These are phyloP conservation scores for Elanoides forficatus DNA, from an alignment of 2,113 vertebrate species.

Conservation along the genomic window DNA sequence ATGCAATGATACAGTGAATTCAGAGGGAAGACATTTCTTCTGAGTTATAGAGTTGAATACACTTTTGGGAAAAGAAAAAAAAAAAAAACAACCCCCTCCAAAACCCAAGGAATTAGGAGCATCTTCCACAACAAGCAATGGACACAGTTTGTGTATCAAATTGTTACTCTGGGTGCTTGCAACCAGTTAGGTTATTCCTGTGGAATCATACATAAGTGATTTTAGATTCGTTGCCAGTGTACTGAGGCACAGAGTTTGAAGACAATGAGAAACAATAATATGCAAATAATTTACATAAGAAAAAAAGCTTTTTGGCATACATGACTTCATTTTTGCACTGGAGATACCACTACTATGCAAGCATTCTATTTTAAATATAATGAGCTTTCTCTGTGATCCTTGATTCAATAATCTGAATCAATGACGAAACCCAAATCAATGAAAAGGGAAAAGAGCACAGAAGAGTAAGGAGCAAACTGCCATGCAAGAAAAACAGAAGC, in stretches of 20 bases:
- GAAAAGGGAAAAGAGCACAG: not conserved
- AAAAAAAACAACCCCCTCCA: rapidly evolving
- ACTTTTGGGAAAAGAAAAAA: not conserved
- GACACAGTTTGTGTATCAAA: not conserved
- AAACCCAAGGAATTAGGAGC: not conserved
- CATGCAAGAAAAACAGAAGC: not conserved
- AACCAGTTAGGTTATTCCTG: not conserved
- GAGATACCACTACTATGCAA: not conserved
- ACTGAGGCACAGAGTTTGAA: not conserved
- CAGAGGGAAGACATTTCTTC: not conserved
- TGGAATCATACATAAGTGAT: not conserved
- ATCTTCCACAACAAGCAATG: not conserved
- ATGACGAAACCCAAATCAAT: not conserved
- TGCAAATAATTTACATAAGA: not conserved
- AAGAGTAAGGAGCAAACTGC: not conserved
- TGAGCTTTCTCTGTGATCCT: not conserved
- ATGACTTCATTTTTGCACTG: not conserved
- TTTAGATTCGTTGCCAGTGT: not conserved
- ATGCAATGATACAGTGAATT: not conserved
- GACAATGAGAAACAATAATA: not conserved
- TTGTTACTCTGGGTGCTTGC: not conserved
- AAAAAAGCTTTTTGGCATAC: not conserved
- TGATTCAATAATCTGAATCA: not conserved
- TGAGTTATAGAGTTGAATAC: not conserved
- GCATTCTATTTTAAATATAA: not conserved